A percentile compares a stretch with the other conserved stretches of the same genome.
These are phyloP conservation scores for Catharus minimus DNA, from an alignment of 2,113 vertebrate genomes.

Conservation along the genomic window DNA sequence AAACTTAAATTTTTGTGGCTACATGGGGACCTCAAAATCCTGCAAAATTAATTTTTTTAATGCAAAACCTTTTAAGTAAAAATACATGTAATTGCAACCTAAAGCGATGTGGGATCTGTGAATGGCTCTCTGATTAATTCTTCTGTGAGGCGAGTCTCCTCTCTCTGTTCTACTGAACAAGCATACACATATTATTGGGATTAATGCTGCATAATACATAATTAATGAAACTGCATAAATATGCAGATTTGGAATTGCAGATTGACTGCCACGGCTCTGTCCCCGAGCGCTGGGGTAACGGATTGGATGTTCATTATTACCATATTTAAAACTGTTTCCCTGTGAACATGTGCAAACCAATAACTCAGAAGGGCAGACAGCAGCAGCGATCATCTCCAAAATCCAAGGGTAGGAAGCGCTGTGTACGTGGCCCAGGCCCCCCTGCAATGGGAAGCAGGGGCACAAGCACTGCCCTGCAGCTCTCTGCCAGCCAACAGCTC, in stretches of 20 bases:
- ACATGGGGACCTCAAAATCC: constrained; percentile 16
- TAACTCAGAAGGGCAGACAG: neutral
- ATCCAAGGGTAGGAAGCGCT: neutral
- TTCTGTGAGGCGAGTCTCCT: neutral
- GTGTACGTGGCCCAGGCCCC: neutral
- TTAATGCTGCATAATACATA: constrained; percentile 64
- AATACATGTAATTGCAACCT: constrained; percentile 60
- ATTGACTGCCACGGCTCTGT: constrained; percentile 61
- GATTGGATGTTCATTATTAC: constrained; percentile 64
- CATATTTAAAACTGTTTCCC: constrained; percentile 33
- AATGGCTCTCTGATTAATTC: constrained; percentile 39
- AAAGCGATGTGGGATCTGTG: neutral
- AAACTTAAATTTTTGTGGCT: constrained; percentile 30
- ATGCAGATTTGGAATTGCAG: constrained; percentile 73
- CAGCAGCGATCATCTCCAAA: neutral
- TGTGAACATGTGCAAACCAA: constrained; percentile 20
- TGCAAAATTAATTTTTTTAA: constrained; percentile 45
- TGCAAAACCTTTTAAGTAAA: constrained; percentile 50
- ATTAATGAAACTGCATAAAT: constrained; percentile 72
- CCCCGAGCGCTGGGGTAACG: constrained; percentile 42
- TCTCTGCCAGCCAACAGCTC: neutral
- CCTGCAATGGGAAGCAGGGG: neutral
- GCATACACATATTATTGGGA: constrained; percentile 54
- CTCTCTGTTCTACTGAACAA: constrained; percentile 31
- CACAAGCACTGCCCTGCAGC: neutral